Evolutionary conservation across 2,888 invertebrate species (phyloP).

Genomic region (Venustoraphidia nigricollis): DNA sequence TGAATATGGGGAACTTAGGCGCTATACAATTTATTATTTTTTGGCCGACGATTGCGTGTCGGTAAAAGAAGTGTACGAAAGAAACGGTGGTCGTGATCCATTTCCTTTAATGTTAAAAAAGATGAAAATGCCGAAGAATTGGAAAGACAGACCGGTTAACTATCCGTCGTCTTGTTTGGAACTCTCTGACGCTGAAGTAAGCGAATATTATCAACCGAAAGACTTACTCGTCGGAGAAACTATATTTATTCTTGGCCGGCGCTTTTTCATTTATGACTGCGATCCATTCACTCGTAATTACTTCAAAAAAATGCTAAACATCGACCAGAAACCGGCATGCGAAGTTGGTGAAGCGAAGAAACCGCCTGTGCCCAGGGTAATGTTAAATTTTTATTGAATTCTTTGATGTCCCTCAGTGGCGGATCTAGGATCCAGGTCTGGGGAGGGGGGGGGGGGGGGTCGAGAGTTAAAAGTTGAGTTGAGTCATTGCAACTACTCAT

Average conservation of each 20-base stretch:
- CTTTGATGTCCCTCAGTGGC: too few relatives aligned
- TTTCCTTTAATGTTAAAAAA: constrained; percentile 57
- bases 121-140: constrained; percentile 60
- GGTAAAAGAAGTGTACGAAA: constrained; percentile 54
- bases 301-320: constrained; percentile 31
- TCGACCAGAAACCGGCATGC: constrained; percentile 27
- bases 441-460: too few relatives aligned
- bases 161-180: constrained; percentile 56
- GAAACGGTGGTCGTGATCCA: constrained; percentile 62
- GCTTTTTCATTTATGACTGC: constrained; percentile 63
- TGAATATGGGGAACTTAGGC: constrained; percentile 37
- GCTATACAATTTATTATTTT: constrained; percentile 62
- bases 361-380: constrained; percentile 13
- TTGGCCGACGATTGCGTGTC: constrained; percentile 69
- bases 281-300: constrained; percentile 67
- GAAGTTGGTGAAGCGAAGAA: constrained; percentile 18
- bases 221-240: constrained; percentile 64
- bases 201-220: constrained; percentile 60
- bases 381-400: background rate
- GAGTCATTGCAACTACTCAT: too few relatives aligned
- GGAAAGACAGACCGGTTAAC: constrained; percentile 43
- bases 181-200: constrained; percentile 50
- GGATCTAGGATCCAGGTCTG: too few relatives aligned
- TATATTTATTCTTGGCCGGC: constrained; percentile 48
- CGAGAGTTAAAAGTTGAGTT: too few relatives aligned